These are phyloP conservation scores for Tachystola acroxantha DNA, from an alignment of 2,888 invertebrate genomes.

Conservation along the genomic window DNA sequence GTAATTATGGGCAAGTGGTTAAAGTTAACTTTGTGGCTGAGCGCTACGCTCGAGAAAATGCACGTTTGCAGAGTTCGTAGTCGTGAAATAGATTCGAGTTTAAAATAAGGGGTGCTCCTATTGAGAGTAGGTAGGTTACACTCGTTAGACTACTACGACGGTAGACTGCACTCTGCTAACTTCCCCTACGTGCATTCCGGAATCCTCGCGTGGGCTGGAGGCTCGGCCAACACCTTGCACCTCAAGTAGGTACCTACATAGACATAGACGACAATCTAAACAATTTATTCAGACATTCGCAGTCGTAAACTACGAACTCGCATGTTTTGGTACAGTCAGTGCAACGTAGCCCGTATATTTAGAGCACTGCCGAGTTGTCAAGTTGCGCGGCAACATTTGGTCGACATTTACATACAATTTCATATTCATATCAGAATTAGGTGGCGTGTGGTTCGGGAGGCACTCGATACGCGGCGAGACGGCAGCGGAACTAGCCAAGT, in stretches of 20 bases:
- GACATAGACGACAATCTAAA: slow-evolving; percentile 48
- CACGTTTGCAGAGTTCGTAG: slow-evolving; percentile 61
- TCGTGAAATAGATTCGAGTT: slow-evolving; percentile 69
- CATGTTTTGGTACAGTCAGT: slow-evolving; percentile 58
- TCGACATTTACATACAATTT: slow-evolving; percentile 68
- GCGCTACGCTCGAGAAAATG: slow-evolving; percentile 53
- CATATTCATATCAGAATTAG: slow-evolving; percentile 72
- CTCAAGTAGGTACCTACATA: slow-evolving; percentile 17
- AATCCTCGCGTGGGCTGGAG: slow-evolving; percentile 30
- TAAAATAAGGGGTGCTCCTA: slow-evolving; percentile 59
- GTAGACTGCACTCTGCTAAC: slow-evolving; percentile 35
- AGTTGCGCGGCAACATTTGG: slow-evolving; percentile 60
- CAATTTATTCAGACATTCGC: slow-evolving; percentile 56
- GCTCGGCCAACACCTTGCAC: slow-evolving; percentile 29
- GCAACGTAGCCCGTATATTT: slow-evolving; percentile 60
- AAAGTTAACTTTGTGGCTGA: slow-evolving; percentile 60
- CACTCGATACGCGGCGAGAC: slow-evolving; percentile 32
- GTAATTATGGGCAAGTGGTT: slow-evolving; percentile 65
- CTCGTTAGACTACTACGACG: slow-evolving; percentile 56
- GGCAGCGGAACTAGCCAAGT: slow-evolving; percentile 30
- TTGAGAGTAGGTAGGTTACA: slow-evolving; percentile 60
- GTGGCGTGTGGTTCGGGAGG: slow-evolving; percentile 34
- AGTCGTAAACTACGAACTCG: slow-evolving; percentile 54
- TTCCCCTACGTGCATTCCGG: slow-evolving; percentile 18
- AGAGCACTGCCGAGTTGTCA: slow-evolving; percentile 63